Conservation (phyloP, 53 echinoderm and acorn worm species). For the Zoroaster sp. region DNA sequence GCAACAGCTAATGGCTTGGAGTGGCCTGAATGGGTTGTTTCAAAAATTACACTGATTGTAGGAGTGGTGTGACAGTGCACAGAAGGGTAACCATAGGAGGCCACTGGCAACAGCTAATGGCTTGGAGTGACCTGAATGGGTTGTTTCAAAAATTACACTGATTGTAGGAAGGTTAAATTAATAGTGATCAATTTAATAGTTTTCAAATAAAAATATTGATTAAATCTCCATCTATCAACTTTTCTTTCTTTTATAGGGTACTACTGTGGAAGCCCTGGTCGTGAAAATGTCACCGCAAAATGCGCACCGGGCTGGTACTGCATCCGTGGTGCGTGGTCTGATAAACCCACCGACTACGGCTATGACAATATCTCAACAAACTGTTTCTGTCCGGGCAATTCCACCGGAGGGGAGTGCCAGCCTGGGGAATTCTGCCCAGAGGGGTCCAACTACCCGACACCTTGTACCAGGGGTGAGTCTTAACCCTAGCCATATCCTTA, state of each 20-base stretch:
- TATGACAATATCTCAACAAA: conserved; percentile 81
- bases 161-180: too few species aligned
- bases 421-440: conserved; percentile 92
- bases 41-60: too few species aligned
- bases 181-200: too few species aligned
- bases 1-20: too few species aligned
- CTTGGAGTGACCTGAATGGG: too few species aligned
- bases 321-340: conserved; percentile 89
- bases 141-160: too few species aligned
- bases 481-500: too few species aligned
- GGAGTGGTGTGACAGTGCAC: too few species aligned
- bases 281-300: conserved; percentile 65
- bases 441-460: conserved; percentile 83
- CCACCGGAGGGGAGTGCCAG: conserved; percentile 94
- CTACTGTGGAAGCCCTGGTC: conserved; percentile 85
- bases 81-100: too few species aligned
- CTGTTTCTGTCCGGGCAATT: conserved; percentile 89
- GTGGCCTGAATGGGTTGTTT: too few species aligned
- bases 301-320: conserved; percentile 98
- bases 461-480: conserved; percentile 81
- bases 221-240: too few species aligned
- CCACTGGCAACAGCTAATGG: too few species aligned
- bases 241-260: conserved; percentile 48
- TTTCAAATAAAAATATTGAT: background rate
- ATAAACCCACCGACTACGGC: conserved; percentile 87